These are phyloP conservation scores for Decapterus maruadsi DNA, from an alignment of 2,797 vertebrate genomes.

Conservation along the genomic window DNA sequence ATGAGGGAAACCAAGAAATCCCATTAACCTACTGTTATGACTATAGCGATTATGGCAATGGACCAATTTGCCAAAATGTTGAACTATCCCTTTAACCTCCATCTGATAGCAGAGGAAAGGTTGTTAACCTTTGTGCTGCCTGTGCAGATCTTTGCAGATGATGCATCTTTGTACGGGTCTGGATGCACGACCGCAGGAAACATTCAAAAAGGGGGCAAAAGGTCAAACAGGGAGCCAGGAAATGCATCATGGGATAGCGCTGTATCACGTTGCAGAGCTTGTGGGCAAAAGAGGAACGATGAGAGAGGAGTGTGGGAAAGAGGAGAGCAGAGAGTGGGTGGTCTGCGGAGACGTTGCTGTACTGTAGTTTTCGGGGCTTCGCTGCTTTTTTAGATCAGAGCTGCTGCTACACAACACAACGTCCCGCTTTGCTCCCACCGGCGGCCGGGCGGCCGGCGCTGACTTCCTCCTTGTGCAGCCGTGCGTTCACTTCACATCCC, in stretches of 20 bases:
- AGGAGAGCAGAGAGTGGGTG: slow-evolving; percentile 47
- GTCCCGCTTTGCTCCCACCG: slow-evolving; percentile 40
- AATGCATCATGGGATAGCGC: slow-evolving; percentile 57
- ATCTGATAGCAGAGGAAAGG: slow-evolving; percentile 31
- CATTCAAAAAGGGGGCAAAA: slow-evolving; percentile 35
- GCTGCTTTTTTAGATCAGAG: slow-evolving; percentile 10
- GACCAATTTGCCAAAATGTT: too few species aligned
- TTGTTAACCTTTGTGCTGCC: slow-evolving; percentile 16
- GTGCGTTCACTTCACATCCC: slow-evolving; percentile 68
- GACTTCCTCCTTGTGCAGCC: slow-evolving; percentile 61
- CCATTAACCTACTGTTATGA: too few species aligned
- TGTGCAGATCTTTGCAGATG: slow-evolving; percentile 32
- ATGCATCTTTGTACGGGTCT: slow-evolving; percentile 31
- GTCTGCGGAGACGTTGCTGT: slow-evolving; percentile 37
- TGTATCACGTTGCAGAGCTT: slow-evolving; percentile 62
- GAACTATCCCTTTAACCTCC: slow-evolving; percentile 11
- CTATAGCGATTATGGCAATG: too few species aligned
- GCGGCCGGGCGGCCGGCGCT: background rate
- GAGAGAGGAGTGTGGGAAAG: slow-evolving; percentile 15
- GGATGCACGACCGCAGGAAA: slow-evolving; percentile 70
- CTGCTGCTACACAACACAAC: slow-evolving; percentile 3
- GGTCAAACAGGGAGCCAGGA: slow-evolving; percentile 59
- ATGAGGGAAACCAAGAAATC: too few species aligned
- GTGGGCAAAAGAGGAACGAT: slow-evolving; percentile 40
- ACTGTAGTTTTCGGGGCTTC: slow-evolving; percentile 3